Conservation (phyloP, 92 coral and sea anemone genomes). For the Anthopleura xanthogrammica region DNA sequence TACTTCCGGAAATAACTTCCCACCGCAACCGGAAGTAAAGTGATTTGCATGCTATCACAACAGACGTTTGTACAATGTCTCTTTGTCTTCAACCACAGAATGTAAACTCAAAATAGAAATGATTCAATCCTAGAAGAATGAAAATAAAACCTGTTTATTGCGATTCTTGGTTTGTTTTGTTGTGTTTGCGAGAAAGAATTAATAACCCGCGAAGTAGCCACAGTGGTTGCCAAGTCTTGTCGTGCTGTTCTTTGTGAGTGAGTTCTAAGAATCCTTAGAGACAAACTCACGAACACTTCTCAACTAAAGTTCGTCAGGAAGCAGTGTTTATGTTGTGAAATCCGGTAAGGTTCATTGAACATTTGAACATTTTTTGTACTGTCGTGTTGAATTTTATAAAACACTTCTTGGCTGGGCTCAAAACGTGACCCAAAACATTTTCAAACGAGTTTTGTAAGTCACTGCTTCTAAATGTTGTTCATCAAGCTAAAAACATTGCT, state of each 20-base stretch:
- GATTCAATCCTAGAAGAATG: conserved; percentile 5
- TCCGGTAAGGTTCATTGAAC: conserved; percentile 8
- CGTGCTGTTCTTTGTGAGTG: neutral
- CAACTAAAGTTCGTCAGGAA: neutral
- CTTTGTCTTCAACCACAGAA: conserved; percentile 7
- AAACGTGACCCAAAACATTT: no score
- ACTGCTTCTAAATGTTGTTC: no score
- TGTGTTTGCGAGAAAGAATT: neutral
- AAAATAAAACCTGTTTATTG: neutral
- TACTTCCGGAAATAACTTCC: conserved; percentile 25
- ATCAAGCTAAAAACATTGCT: no score
- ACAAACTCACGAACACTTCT: neutral
- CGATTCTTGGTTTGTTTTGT: neutral
- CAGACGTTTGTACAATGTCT: conserved; percentile 2
- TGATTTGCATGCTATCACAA: conserved; percentile 16
- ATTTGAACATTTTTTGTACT: neutral
- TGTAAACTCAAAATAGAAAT: conserved; percentile 9
- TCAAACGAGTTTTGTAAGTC: no score
- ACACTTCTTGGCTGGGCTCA: no score
- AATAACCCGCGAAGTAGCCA: neutral
- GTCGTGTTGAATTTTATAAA: neutral
- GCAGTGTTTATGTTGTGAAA: conserved; percentile 3
- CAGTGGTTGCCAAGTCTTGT: neutral
- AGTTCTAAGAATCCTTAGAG: no score
- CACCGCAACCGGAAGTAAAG: conserved; percentile 14